Conservation (phyloP, 2,888 invertebrate species). For the Syritta pipiens region DNA sequence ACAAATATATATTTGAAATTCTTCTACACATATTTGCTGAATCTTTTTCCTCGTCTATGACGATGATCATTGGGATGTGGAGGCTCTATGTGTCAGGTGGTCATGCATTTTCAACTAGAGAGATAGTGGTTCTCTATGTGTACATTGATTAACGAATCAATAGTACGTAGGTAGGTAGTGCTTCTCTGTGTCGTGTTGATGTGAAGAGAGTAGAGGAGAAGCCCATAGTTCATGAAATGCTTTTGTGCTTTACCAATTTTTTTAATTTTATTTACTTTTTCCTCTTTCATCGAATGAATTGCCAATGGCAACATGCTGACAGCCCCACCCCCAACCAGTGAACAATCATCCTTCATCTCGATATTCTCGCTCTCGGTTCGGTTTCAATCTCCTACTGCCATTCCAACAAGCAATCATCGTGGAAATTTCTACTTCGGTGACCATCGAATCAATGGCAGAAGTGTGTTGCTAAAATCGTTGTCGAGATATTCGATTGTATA, state of each 20-base stretch:
- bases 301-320: constrained; percentile 17
- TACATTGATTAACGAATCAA: constrained; percentile 68
- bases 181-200: constrained; percentile 20
- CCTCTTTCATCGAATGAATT: constrained; percentile 47
- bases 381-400: constrained; percentile 4
- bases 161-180: constrained; percentile 12
- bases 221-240: constrained; percentile 27
- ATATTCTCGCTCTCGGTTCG: too few relatives aligned
- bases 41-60: constrained; percentile 36
- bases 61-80: constrained; percentile 15
- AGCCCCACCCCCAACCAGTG: too few relatives aligned
- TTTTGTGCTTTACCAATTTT: constrained; percentile 45
- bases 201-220: background rate
- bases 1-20: constrained; percentile 65
- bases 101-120: constrained; percentile 45
- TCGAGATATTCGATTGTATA: constrained; percentile 57
- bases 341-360: too few relatives aligned
- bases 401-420: background rate
- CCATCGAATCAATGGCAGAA: constrained; percentile 3
- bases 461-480: constrained; percentile 34
- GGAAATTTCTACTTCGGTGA: too few relatives aligned
- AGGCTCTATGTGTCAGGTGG: constrained; percentile 63
- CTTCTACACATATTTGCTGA: constrained; percentile 65
- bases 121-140: constrained; percentile 32
- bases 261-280: constrained; percentile 54